Evolutionary conservation across 2,888 invertebrate species (phyloP), one percentile per base, ranked within the genome.

Genomic region (Pandemis cinnamomeana): DNA sequence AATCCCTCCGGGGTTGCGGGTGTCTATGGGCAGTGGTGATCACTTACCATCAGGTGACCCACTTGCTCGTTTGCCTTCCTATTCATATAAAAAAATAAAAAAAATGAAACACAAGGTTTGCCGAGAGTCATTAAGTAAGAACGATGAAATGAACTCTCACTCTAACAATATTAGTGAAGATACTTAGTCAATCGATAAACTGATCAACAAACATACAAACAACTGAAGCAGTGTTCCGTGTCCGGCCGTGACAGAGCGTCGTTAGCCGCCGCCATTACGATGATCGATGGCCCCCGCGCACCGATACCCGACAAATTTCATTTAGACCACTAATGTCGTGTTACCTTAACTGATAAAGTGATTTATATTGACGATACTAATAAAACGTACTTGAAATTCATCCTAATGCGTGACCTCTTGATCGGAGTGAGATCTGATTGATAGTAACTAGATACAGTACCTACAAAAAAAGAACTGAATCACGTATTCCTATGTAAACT

Each of bases 221-320:
- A 73, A 70, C 66, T 67, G 74, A 66, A 72, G 55, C 72, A 53
- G 60, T 67, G 76, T 77, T 76, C 66, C 71, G 78, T 58, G 61
- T 53, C 67, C 42, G 58, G 42, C 58, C 69, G 73, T 69, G 64
- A 67, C 64, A 66, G 69, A 44, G 67, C 83, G 85, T 91, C 92
- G 91, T 92, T 92, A 92, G 89, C 86, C 86, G 84, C 84, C 82
- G 82, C 88, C 91, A 91, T 92, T 92, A 92, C 80, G 86, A 89
- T 93, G 93, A 93, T 93, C 89, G 92, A 93, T 92, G 86, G 86
- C 86, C 88, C 83, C 83, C 84, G 86, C 89, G 84, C 80, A 81
- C 85, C 83, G 86, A 89, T 87, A 89, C 86, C 87, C 88, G 85
- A 91, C 92, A 91, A 92, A 93, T 93, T 93, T 90, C 91, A 93